Conservation (phyloP, 2,888 invertebrate species). For the Branchellion lobata region DNA sequence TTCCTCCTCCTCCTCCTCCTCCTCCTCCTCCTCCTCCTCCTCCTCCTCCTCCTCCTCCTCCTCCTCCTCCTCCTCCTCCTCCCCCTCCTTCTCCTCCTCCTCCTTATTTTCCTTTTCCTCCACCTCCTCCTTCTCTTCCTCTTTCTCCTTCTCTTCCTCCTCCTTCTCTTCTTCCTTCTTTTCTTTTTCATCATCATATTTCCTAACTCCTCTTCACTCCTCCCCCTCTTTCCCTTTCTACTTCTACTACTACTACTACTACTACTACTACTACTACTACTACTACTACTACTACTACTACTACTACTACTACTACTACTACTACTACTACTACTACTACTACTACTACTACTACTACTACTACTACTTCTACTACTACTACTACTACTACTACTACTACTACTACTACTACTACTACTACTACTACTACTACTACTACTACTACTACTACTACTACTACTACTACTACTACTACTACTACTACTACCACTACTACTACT, state of each 20-base stretch:
- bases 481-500: slow-evolving; percentile 7
- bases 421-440: slow-evolving; percentile 14
- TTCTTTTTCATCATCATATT: no score
- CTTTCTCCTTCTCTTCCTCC: neutral
- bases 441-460: slow-evolving; percentile 11
- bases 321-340: no score
- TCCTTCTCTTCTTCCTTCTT: neutral
- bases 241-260: no score
- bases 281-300: no score
- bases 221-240: no score
- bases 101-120: no score
- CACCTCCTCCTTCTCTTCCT: no score
- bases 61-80: neutral
- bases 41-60: neutral
- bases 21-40: slow-evolving; percentile 13
- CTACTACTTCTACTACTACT: neutral
- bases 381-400: neutral
- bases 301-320: no score
- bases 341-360: no score
- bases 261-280: no score
- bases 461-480: slow-evolving; percentile 3
- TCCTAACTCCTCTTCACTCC: no score
- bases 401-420: slow-evolving; percentile 14
- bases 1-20: slow-evolving; percentile 26
- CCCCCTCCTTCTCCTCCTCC: neutral